A percentile compares a stretch with the other conserved stretches of the same genome.
Conservation (phyloP, 30 jellyfish, hydroid and myxozoan species). For the Turritopsis dohrnii region DNA sequence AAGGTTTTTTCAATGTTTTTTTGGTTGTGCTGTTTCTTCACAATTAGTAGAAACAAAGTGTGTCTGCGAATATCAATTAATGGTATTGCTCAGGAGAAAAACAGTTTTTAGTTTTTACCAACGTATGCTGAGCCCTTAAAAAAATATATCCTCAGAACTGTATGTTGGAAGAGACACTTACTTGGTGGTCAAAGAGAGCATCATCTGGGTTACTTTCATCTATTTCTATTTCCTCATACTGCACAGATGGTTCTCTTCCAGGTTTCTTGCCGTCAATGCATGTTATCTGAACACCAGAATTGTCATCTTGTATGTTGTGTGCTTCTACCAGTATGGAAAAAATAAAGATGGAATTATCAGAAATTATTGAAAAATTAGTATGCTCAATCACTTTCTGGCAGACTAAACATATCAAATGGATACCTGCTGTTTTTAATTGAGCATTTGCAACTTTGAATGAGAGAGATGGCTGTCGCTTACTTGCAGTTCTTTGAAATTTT, state of each 20-base stretch:
- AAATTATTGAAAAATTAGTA: too few relatives aligned
- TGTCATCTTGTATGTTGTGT: not conserved
- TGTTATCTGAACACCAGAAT: not conserved
- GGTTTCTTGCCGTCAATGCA: not conserved
- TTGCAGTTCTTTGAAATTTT: slow-evolving; percentile 51
- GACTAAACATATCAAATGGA: not conserved
- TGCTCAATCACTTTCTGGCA: not conserved
- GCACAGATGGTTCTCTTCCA: slow-evolving; percentile 5
- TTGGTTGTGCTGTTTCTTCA: too few relatives aligned
- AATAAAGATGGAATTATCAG: not conserved
- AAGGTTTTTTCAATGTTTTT: too few relatives aligned
- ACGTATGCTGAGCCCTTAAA: not conserved
- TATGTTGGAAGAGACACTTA: not conserved
- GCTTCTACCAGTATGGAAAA: not conserved
- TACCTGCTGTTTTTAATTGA: not conserved
- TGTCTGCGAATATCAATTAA: too few relatives aligned
- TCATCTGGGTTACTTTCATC: slow-evolving; percentile 30
- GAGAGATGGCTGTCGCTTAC: slow-evolving; percentile 37
- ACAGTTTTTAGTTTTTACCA: too few relatives aligned
- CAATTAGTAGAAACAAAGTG: too few relatives aligned
- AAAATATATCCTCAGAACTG: not conserved
- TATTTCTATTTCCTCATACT: slow-evolving; percentile 24
- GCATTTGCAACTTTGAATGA: not conserved
- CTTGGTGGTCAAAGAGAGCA: slow-evolving; percentile 11
- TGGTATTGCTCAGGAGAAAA: too few relatives aligned